Evolutionary conservation across 1,140 invertebrate species (phyloP).

Genomic region (Orchestia grillus): DNA sequence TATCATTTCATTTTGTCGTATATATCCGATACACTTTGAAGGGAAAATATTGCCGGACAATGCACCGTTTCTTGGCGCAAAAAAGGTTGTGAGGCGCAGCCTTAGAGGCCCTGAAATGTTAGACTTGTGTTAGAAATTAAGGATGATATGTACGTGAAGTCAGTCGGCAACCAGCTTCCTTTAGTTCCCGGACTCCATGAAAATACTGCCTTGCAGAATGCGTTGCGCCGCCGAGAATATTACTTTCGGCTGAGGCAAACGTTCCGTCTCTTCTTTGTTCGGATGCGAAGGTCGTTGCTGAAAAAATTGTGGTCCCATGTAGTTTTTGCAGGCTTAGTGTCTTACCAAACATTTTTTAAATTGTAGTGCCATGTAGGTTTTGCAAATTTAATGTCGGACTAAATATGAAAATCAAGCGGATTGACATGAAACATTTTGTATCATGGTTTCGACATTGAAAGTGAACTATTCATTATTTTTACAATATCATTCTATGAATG

Average conservation of each 20-base stretch:
- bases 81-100: too few species aligned
- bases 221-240: neutral
- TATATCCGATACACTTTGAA: too few species aligned
- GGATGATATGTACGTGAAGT: neutral
- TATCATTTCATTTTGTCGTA: too few species aligned
- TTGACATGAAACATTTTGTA: neutral
- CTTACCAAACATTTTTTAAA: neutral
- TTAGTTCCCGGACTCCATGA: neutral
- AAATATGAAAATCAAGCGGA: neutral
- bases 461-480: neutral
- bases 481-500: neutral
- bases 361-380: neutral
- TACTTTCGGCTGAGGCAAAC: too few species aligned
- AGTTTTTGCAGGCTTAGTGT: neutral
- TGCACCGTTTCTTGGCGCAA: too few species aligned
- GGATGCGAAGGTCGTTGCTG: too few species aligned
- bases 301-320: too few species aligned
- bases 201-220: neutral
- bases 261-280: too few species aligned
- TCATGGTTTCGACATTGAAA: neutral
- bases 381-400: neutral
- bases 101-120: neutral
- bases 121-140: neutral
- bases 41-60: too few species aligned
- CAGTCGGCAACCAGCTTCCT: neutral